phyloP scores from a whole-genome alignment of 2,113 vertebrate genomes.

The Phalacrocorax carbo region DNA sequence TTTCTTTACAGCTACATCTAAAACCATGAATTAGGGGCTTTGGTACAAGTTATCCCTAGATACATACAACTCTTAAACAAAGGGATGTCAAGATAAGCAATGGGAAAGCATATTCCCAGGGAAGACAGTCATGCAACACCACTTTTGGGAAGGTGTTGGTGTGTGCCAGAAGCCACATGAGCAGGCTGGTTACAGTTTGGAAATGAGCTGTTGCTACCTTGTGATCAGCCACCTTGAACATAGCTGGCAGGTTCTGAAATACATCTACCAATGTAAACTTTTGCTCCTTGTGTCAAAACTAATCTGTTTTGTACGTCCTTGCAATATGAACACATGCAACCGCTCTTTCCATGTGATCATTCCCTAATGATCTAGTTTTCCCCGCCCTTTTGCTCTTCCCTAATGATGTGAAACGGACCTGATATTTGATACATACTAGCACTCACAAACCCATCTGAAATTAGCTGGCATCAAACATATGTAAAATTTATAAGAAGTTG shows the following conservation, averaged over 20 bases:
- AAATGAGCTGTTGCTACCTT: neutral
- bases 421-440: neutral
- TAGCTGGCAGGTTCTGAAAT: neutral
- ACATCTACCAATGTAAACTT: neutral
- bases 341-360: neutral
- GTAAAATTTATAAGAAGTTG: neutral
- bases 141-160: neutral
- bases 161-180: neutral
- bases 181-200: neutral
- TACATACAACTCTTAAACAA: neutral
- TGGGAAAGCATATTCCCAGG: neutral
- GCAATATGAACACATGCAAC: neutral
- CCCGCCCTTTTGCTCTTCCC: neutral
- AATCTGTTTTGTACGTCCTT: neutral
- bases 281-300: neutral
- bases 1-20: neutral
- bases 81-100: neutral
- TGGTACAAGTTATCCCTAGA: neutral
- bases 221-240: neutral
- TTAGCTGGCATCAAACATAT: neutral
- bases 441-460: neutral
- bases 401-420: neutral
- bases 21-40: neutral
- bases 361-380: neutral
- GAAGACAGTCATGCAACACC: neutral